Evolutionary conservation across 2,113 vertebrate genomes (phyloP), one percentile per base, ranked within the genome.

Genomic region (Marmota monax): DNA sequence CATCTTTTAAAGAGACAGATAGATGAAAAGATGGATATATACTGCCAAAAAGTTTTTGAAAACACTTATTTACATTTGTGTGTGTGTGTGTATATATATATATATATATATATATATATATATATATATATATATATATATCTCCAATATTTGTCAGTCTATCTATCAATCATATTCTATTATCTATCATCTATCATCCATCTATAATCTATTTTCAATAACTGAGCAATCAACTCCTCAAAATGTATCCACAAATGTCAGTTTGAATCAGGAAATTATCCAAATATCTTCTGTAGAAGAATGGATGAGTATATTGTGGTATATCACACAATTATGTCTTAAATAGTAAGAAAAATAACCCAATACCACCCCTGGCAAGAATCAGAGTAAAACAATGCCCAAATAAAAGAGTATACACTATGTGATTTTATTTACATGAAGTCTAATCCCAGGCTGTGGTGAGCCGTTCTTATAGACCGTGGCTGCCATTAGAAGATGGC

Each of bases 231-330:
- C 45, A 39, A 48, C 14, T 84, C 14, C n/a, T 77, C 10, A 84
- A 58, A 79, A 37, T 79, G 13, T 37, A 77, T 23, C 37, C 7
- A 61, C 29, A 32, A 85, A 70, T 51, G 65, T 32, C 45, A 45
- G 45, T 29, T 63, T 80, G 10, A 87, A 56, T 87, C 27, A 76
- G 23, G 58, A 83, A 83, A 76, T 29, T 25, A 74, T 29, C 39
- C 53, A 87, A 91, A 65, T 92, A 73, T 78, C 27, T 83, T 58
- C 77, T 83, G 29, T 51, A 80, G 32, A 56, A 82, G n/a, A 80
- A 37, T 58, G 42, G 25, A 27, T 69, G 27, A 70, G 11, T n/a
- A 45, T 29, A 37, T 16, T 89, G 70, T 83, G 69, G 69, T 8
- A 48, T 48, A 56, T 58, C 39, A 79, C 45, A 90, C 27, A 69